These are phyloP conservation scores for Glossophaga mutica DNA, from an alignment of 2,797 vertebrate genomes.

Conservation along the genomic window DNA sequence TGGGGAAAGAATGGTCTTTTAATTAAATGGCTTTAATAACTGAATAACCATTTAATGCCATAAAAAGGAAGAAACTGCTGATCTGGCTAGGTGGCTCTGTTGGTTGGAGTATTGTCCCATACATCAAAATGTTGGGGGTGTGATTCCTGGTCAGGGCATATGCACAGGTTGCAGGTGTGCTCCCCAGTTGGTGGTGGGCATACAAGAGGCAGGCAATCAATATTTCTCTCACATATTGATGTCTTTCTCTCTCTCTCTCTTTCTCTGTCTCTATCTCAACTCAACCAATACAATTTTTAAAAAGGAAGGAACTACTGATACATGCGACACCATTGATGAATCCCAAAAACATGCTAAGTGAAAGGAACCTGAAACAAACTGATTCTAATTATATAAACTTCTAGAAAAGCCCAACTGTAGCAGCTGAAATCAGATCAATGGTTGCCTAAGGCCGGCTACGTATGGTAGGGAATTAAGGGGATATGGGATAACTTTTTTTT, in stretches of 20 bases:
- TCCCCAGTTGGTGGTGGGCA: too few species aligned
- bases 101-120: not conserved
- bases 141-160: not conserved
- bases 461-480: not conserved
- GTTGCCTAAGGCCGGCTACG: not conserved
- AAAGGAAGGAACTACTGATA: not conserved
- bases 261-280: too few species aligned
- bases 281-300: not conserved
- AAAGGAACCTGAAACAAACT: slow-evolving; percentile 10
- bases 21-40: not conserved
- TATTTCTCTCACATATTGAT: not conserved
- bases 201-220: not conserved
- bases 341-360: not conserved
- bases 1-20: not conserved
- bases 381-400: not conserved
- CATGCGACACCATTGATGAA: not conserved
- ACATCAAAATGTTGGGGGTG: not conserved
- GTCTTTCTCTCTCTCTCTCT: too few species aligned
- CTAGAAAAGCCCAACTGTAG: not conserved
- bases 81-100: not conserved
- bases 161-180: not conserved
- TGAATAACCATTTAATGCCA: not conserved
- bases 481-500: not conserved
- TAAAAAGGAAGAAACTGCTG: not conserved
- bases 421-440: not conserved